Evolutionary conservation across 2,797 vertebrate genomes (phyloP), one percentile per base, ranked within the genome.

Genomic region (Anas bernieri): DNA sequence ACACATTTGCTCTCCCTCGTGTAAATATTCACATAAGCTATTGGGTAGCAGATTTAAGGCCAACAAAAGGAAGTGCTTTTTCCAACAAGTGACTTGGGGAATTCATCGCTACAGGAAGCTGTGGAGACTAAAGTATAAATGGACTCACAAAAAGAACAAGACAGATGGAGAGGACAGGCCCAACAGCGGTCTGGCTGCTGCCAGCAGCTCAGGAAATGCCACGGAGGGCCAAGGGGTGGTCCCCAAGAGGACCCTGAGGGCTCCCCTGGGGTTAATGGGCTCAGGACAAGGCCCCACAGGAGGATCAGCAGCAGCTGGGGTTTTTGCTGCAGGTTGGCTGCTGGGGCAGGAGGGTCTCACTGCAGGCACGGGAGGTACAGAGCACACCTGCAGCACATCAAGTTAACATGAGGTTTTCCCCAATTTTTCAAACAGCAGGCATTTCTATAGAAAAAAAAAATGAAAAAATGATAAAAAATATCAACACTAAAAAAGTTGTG

Each of bases 31-130:
- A 33, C 77, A 54, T 25, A 56, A 91, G 66, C 69, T 81, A 55
- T 48, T 90, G 88, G 90, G 76, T 16, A 77, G 83, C 66, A 83
- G 80, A 15, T 58, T 69, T 70, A 55, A 55, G 86, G 86, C 86
- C 93, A 92, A 26, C 55, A 35, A 56, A 72, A 85, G 91, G 93
- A 93, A 93, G 72, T 91, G 55, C 18, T 84, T 85, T 83, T 86
- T 83, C 81, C 90, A 88, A 0, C 0, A 0, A 77, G 43, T 80
- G 75, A 20, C 64, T 75, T 77, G 72, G 83, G 73, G 84, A 62
- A 86, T 92, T 86, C 43, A 7, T 20, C 33, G 69, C 78, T 90
- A 7, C 89, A 94, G 94, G 86, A 84, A 93, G 37, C 43, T 33
- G 46, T 48, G 50, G 94, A 86, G 69, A 81, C 62, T 0, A 61